phyloP scores from a whole-genome alignment of 1,140 invertebrate genomes.

The Sinella curviseta region DNA sequence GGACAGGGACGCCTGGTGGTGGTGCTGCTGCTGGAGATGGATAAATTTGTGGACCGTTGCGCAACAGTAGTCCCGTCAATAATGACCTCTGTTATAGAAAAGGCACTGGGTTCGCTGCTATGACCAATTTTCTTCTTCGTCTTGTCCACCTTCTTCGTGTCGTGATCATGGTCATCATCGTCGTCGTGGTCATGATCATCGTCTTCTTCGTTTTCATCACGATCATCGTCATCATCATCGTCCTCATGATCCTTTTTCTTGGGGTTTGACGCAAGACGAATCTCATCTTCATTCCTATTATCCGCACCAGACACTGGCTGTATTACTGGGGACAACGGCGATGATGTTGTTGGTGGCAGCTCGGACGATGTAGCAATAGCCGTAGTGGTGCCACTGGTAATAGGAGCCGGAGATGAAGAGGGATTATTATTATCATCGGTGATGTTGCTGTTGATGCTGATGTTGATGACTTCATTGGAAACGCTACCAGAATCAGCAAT shows the following conservation, averaged over 20 bases:
- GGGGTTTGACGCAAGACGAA: too few relatives aligned
- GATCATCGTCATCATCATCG: too few relatives aligned
- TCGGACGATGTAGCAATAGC: neutral
- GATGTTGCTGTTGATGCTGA: too few relatives aligned
- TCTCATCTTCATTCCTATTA: neutral
- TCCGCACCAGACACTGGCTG: neutral
- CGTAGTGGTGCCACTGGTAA: neutral
- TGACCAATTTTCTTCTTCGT: neutral
- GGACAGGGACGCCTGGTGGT: too few relatives aligned
- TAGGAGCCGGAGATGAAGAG: too few relatives aligned
- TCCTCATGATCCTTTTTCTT: too few relatives aligned
- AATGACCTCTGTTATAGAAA: too few relatives aligned
- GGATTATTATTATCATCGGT: neutral
- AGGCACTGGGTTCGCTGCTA: neutral
- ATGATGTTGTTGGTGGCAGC: neutral
- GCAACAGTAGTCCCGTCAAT: too few relatives aligned
- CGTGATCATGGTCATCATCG: neutral
- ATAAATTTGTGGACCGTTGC: too few relatives aligned
- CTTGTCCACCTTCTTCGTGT: neutral
- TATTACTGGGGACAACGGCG: too few relatives aligned
- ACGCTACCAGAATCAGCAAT: neutral
- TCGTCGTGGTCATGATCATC: neutral
- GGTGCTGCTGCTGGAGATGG: too few relatives aligned
- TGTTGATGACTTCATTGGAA: neutral
- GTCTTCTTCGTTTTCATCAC: neutral